Conservation (phyloP, 2,113 vertebrate genomes). For the Periophthalmus modestus region DNA sequence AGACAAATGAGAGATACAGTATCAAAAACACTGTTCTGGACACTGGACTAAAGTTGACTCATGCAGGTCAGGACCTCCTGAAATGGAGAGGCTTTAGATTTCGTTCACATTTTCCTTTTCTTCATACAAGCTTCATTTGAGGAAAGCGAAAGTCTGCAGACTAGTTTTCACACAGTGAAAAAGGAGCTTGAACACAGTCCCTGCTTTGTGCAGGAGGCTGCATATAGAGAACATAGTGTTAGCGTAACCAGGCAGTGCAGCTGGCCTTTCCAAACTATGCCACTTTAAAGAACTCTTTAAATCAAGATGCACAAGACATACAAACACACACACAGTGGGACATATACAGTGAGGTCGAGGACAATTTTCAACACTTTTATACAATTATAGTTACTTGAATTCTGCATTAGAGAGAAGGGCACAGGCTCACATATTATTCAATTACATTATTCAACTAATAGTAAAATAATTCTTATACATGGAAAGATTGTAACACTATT, state of each 20-base stretch:
- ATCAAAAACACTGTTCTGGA: neutral
- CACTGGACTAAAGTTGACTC: conserved; percentile 10
- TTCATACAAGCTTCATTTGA: conserved; percentile 44
- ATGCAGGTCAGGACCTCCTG: conserved; percentile 16
- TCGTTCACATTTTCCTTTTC: conserved; percentile 48
- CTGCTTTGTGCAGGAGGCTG: conserved; percentile 66
- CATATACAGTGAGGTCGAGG: conserved; percentile 23
- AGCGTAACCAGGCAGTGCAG: conserved; percentile 76
- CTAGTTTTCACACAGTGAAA: conserved; percentile 49
- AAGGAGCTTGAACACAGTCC: conserved; percentile 60
- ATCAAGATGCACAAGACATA: conserved; percentile 68
- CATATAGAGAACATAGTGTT: conserved; percentile 78
- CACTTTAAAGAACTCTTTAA: conserved; percentile 72
- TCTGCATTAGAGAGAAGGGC: neutral
- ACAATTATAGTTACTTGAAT: neutral
- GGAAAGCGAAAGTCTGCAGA: conserved; percentile 40
- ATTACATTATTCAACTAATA: neutral
- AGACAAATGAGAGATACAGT: neutral
- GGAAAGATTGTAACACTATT: neutral
- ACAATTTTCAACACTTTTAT: neutral
- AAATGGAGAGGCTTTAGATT: conserved; percentile 43
- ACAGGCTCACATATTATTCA: neutral
- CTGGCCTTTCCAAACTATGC: conserved; percentile 73
- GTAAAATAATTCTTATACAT: neutral
- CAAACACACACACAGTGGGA: conserved; percentile 29